Conservation (phyloP, 2,113 vertebrate genomes). For the Rhagologus leucostigma region DNA sequence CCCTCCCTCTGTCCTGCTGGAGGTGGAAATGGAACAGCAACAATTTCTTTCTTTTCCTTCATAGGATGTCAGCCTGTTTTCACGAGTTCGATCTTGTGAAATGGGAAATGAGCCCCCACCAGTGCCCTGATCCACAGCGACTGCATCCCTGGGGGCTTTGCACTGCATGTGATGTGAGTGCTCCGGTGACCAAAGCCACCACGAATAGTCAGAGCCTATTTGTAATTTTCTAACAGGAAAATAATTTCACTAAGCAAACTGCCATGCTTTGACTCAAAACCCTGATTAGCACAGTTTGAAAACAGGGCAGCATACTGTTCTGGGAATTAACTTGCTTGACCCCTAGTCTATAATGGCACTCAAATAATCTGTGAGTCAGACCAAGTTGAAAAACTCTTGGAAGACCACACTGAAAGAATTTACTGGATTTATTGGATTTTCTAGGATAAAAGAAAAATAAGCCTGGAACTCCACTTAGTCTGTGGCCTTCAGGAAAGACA, state of each 20-base stretch:
- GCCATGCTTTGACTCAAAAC: slow-evolving; percentile 14
- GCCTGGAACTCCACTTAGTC: slow-evolving; percentile 35
- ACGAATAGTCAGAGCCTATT: neutral
- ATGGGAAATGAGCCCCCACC: neutral
- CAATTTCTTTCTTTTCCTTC: neutral
- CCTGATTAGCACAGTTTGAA: slow-evolving; percentile 61
- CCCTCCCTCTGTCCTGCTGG: neutral
- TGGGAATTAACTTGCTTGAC: slow-evolving; percentile 60
- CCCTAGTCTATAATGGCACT: slow-evolving; percentile 48
- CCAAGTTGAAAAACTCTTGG: slow-evolving; percentile 57
- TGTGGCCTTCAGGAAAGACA: neutral
- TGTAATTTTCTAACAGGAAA: slow-evolving; percentile 49
- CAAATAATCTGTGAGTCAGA: slow-evolving; percentile 64
- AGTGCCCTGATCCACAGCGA: neutral
- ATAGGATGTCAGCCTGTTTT: neutral
- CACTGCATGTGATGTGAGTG: neutral
- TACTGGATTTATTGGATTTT: slow-evolving; percentile 66
- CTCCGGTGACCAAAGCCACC: neutral
- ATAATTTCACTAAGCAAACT: slow-evolving; percentile 54
- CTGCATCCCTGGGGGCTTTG: neutral
- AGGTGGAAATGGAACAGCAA: neutral
- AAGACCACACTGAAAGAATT: slow-evolving; percentile 67
- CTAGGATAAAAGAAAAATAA: slow-evolving; percentile 62
- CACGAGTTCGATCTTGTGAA: neutral
- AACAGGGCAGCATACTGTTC: slow-evolving; percentile 47